Evolutionary conservation across 2,113 vertebrate species (phyloP).

Genomic region (Neolamprologus modestus): DNA sequence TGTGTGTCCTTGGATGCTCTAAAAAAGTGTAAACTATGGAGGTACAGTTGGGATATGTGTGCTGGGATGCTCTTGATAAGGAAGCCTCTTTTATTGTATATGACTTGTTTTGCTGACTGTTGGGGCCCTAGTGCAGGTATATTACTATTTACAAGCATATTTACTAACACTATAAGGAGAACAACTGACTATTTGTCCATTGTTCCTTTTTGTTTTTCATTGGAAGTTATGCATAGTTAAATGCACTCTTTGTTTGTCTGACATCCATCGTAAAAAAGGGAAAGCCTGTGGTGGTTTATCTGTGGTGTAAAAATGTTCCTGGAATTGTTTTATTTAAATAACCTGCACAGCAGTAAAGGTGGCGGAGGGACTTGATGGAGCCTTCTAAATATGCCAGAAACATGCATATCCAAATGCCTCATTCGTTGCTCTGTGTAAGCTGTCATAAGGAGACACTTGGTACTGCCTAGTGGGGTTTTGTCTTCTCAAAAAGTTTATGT

Average conservation of each 20-base stretch:
- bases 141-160: no score
- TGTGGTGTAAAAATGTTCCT: neutral
- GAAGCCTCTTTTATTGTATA: no score
- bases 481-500: neutral
- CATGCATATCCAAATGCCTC: neutral
- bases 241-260: neutral
- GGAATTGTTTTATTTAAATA: neutral
- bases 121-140: no score
- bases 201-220: constrained; percentile 55
- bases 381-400: neutral
- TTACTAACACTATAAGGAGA: no score
- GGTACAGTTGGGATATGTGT: no score
- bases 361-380: neutral
- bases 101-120: no score
- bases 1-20: no score
- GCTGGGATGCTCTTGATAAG: no score
- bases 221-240: constrained; percentile 9
- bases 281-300: neutral
- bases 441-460: constrained; percentile 64
- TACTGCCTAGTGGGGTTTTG: constrained; percentile 56
- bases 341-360: neutral
- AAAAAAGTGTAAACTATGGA: no score
- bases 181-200: no score
- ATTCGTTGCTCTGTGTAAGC: neutral
- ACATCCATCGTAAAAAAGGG: neutral